Evolutionary conservation across 1,140 invertebrate species (phyloP), one percentile per base, ranked within the genome.

Genomic region (Pemphigus obesinymphae): DNA sequence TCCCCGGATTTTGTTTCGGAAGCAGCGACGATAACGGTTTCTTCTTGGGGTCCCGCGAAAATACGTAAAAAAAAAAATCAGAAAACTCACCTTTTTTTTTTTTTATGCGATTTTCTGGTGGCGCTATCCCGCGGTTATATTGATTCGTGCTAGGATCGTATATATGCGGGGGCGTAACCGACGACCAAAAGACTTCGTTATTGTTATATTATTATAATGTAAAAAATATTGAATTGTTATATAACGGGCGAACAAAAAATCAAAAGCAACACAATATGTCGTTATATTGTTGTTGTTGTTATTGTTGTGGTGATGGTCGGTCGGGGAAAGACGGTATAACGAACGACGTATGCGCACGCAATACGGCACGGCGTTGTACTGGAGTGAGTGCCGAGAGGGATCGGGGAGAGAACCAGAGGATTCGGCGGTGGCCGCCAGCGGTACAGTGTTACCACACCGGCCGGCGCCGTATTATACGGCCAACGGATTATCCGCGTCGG

Each of bases 101-200:
- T n/a, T n/a, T n/a, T n/a, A n/a, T n/a, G n/a, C 5, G 15, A 45
- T 45, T 45, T 29, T 17, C 6, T 15, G 23, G 68, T 70, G 68
- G 68, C 68, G 68, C 68, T 70, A 45, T 70, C 23, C 68, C 68
- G 68, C 40, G 68, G 68, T 43, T 15, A 10, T 43, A 43, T 70
- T 8, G 37, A 26, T 70, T 70, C 20, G 15, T n/a, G 23, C 4
- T 45, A 7, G 2, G 37, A 29, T 23, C 68, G 68, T 26, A 11
- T 45, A 11, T 45, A 6, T 11, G 5, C 29, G 29, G 34, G 66
- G 66, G 66, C 37, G 66, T 70, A n/a, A 70, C 66, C 66, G n/a
- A n/a, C n/a, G n/a, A n/a, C n/a, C n/a, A n/a, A n/a, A n/a, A n/a
- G n/a, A n/a, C n/a, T n/a, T n/a, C n/a, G n/a, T n/a, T n/a, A n/a